These are phyloP conservation scores for Drosophila sordidula DNA, from an alignment of 2,888 invertebrate species.

Conservation along the genomic window DNA sequence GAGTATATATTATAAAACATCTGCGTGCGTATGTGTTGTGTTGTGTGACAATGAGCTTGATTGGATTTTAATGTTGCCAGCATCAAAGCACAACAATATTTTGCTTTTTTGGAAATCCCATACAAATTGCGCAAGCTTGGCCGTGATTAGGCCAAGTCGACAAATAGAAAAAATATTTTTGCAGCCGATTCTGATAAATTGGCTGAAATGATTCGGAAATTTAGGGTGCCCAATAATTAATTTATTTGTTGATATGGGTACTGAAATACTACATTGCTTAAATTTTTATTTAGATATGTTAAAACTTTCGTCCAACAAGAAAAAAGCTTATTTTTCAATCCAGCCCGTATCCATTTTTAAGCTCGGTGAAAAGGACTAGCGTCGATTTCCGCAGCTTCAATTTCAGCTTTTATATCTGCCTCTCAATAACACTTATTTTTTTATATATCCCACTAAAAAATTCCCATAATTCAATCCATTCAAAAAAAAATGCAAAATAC, in stretches of 20 bases:
- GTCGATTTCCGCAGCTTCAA: not conserved
- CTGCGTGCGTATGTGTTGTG: slow-evolving; percentile 5
- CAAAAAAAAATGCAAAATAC: slow-evolving; percentile 33
- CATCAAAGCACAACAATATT: slow-evolving; percentile 4
- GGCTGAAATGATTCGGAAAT: too few relatives aligned
- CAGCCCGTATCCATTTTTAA: too few relatives aligned
- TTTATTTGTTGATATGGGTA: too few relatives aligned
- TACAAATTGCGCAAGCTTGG: not conserved
- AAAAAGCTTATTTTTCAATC: too few relatives aligned
- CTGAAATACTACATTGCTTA: too few relatives aligned
- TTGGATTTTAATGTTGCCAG: slow-evolving; percentile 71
- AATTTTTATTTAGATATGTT: too few relatives aligned
- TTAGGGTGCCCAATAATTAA: too few relatives aligned
- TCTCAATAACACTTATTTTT: not conserved
- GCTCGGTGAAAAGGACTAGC: not conserved
- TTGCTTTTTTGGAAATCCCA: slow-evolving; percentile 5
- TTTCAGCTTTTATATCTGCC: not conserved
- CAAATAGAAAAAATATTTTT: slow-evolving; percentile 3
- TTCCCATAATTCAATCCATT: slow-evolving; percentile 19
- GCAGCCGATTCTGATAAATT: not conserved
- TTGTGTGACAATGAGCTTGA: slow-evolving; percentile 73
- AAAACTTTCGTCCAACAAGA: too few relatives aligned
- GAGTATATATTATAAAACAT: slow-evolving; percentile 17
- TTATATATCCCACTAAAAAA: not conserved
- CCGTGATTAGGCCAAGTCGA: not conserved